Conservation (phyloP, 2,113 vertebrate genomes). For the Ginglymostoma cirratum region DNA sequence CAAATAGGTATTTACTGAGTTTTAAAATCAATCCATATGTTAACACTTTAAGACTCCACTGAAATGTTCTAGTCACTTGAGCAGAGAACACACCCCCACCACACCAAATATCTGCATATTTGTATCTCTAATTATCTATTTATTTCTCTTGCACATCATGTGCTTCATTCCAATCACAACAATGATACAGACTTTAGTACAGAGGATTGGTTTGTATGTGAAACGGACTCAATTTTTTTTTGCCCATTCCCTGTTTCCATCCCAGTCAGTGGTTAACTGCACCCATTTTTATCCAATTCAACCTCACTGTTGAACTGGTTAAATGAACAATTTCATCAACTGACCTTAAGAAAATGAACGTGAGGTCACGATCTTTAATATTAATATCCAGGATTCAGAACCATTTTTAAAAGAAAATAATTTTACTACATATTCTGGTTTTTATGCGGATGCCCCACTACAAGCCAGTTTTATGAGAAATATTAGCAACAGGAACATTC, state of each 20-base stretch:
- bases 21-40: neutral
- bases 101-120: neutral
- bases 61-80: neutral
- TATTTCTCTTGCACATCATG: neutral
- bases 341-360: neutral
- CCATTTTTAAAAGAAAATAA: neutral
- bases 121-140: neutral
- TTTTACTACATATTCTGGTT: neutral
- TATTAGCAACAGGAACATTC: neutral
- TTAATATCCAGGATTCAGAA: neutral
- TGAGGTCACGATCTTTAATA: neutral
- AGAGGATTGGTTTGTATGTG: neutral
- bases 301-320: neutral
- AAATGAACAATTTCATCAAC: neutral
- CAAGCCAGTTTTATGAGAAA: neutral
- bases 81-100: neutral
- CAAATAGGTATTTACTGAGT: neutral
- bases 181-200: neutral
- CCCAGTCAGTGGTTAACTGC: neutral
- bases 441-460: neutral
- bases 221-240: neutral
- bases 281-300: neutral
- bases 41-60: neutral
- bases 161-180: too few species aligned
- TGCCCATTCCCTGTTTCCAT: neutral